Evolutionary conservation across 2,797 vertebrate species (phyloP).

Genomic region (Amniataba percoides): DNA sequence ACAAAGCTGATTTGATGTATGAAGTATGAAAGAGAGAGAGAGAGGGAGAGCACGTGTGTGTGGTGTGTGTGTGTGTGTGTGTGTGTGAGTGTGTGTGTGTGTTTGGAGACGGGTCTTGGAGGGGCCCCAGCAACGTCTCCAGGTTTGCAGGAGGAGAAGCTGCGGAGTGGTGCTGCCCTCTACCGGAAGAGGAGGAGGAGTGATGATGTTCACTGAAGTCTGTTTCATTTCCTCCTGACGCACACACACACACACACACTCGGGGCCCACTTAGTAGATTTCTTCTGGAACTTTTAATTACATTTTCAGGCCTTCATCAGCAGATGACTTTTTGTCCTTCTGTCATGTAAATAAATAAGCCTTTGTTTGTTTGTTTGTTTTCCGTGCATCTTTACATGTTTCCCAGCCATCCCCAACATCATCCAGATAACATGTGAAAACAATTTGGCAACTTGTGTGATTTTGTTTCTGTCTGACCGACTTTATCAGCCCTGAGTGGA

Average conservation of each 20-base stretch:
- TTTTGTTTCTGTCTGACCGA: neutral
- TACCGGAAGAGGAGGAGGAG: slow-evolving; percentile 34
- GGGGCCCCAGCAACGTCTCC: neutral
- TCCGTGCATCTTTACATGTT: neutral
- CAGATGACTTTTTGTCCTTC: neutral
- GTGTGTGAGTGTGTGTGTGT: no score
- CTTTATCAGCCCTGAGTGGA: neutral
- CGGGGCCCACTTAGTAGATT: neutral
- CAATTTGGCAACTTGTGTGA: neutral
- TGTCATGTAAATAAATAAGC: no score
- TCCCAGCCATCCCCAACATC: neutral
- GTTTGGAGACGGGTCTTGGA: neutral
- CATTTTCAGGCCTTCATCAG: neutral
- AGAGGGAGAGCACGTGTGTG: no score
- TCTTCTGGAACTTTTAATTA: neutral
- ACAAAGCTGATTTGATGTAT: neutral
- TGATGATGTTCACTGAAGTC: neutral
- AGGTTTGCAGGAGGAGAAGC: neutral
- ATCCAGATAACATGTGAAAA: neutral
- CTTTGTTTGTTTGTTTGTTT: neutral
- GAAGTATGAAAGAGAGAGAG: neutral
- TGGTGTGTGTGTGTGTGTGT: no score
- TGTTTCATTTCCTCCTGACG: neutral
- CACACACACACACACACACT: no score
- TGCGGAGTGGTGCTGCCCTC: slow-evolving; percentile 69